Conservation (phyloP, 2,888 invertebrate species). For the Copidosoma aretas region DNA sequence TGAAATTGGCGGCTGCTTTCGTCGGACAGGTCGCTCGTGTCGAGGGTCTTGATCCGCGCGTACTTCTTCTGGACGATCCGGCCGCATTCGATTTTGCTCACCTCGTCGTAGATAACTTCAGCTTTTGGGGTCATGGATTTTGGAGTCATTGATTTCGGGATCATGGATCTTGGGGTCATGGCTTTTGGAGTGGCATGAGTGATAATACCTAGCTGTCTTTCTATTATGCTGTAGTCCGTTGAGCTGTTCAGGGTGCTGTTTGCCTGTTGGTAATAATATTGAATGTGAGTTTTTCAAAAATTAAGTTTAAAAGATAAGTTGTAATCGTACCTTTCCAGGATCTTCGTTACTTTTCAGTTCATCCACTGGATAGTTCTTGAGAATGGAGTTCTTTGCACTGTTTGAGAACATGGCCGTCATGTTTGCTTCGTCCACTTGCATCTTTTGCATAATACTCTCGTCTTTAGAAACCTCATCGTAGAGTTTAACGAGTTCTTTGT, state of each 20-base stretch:
- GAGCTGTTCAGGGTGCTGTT: neutral
- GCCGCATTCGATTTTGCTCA: conserved; percentile 26
- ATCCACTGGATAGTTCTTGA: neutral
- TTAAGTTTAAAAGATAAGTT: neutral
- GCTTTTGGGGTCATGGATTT: neutral
- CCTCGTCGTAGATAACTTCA: conserved; percentile 29
- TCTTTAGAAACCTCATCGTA: neutral
- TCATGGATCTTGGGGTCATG: neutral
- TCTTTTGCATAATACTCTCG: conserved; percentile 4
- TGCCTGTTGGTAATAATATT: neutral
- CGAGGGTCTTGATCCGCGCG: conserved; percentile 31
- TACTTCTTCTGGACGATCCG: conserved; percentile 34
- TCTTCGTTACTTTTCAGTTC: neutral
- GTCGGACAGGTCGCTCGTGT: conserved; percentile 8
- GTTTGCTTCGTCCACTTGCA: conserved; percentile 10
- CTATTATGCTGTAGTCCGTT: conserved; percentile 15
- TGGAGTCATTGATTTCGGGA: too few relatives aligned
- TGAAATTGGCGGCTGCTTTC: neutral
- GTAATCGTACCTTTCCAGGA: too few relatives aligned
- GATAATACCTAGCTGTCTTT: conserved; percentile 15
- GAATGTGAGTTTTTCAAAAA: neutral
- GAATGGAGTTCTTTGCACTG: neutral
- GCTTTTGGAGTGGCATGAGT: neutral
- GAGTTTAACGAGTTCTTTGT: neutral
- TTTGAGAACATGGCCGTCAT: neutral